A percentile compares a stretch with the other conserved stretches of the same genome.
phyloP scores from a whole-genome alignment of 2,113 vertebrate genomes.

The Ictalurus furcatus region DNA sequence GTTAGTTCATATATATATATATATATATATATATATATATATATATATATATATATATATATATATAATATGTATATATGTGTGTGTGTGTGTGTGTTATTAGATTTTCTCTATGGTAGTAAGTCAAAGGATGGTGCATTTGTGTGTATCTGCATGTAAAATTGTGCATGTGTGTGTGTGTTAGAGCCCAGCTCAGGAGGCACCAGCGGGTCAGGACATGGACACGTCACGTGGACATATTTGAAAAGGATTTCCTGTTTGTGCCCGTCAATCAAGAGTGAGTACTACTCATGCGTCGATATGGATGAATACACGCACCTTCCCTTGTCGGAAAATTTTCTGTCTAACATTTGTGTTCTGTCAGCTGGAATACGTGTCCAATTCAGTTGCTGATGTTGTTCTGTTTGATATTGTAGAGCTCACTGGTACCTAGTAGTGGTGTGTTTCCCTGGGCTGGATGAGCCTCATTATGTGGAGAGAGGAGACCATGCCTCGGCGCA shows the following conservation, averaged over 20 bases:
- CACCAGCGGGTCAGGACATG: slow-evolving; percentile 93
- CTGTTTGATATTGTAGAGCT: slow-evolving; percentile 71
- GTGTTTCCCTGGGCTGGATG: slow-evolving; percentile 89
- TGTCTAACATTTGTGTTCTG: background rate
- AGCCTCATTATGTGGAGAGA: slow-evolving; percentile 72
- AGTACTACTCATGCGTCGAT: slow-evolving; percentile 62
- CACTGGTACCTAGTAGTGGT: slow-evolving; percentile 97
- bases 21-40: background rate
- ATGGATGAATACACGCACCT: too few species aligned
- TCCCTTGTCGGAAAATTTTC: too few species aligned
- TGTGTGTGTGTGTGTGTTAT: background rate
- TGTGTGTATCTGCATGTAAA: background rate
- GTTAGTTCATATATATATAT: background rate
- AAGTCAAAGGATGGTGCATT: background rate
- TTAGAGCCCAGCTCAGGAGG: slow-evolving; percentile 81
- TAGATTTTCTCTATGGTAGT: background rate
- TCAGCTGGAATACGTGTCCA: background rate
- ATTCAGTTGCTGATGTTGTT: background rate
- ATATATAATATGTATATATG: too few species aligned
- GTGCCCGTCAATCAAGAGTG: slow-evolving; percentile 98
- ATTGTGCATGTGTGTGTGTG: background rate
- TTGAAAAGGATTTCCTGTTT: slow-evolving; percentile 95
- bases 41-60: background rate
- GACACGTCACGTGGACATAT: slow-evolving; percentile 96
- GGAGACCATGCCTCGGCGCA: slow-evolving; percentile 42